These are phyloP conservation scores for Campylomormyrus numenius DNA, from an alignment of 2,113 vertebrate species.

Conservation along the genomic window DNA sequence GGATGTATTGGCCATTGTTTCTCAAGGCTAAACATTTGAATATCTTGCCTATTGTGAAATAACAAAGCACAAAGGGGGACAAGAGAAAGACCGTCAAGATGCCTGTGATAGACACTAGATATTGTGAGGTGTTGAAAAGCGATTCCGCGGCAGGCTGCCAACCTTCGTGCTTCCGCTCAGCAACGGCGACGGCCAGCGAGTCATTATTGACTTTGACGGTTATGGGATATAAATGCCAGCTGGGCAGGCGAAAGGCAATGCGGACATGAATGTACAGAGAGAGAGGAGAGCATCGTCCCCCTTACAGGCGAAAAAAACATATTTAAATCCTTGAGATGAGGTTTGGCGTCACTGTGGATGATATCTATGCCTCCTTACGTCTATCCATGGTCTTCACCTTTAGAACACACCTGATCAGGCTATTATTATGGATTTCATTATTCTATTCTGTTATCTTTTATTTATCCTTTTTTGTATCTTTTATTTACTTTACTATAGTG, in stretches of 20 bases:
- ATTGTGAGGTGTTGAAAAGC: not conserved
- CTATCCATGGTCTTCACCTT: not conserved
- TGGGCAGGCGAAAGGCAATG: not conserved
- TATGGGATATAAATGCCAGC: not conserved
- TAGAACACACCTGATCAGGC: not conserved
- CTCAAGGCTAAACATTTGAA: conserved; percentile 6
- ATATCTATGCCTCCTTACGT: not conserved
- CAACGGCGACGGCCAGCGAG: not conserved
- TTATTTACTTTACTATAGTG: not conserved
- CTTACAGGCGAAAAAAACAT: not conserved
- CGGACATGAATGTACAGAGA: not conserved
- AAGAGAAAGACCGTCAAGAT: not conserved
- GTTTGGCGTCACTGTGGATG: not conserved
- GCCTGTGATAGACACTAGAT: not conserved
- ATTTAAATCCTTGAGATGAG: not conserved
- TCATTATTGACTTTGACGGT: not conserved
- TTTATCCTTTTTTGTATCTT: not conserved
- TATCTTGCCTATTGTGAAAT: not conserved
- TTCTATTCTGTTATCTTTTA: not conserved
- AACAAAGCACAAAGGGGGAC: not conserved
- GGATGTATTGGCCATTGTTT: not conserved
- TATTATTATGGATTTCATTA: not conserved
- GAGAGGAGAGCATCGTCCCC: not conserved
- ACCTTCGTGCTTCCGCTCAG: not conserved
- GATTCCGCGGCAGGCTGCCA: not conserved